These are phyloP conservation scores for Anhinga anhinga DNA, from an alignment of 2,113 vertebrate species.

Conservation along the genomic window DNA sequence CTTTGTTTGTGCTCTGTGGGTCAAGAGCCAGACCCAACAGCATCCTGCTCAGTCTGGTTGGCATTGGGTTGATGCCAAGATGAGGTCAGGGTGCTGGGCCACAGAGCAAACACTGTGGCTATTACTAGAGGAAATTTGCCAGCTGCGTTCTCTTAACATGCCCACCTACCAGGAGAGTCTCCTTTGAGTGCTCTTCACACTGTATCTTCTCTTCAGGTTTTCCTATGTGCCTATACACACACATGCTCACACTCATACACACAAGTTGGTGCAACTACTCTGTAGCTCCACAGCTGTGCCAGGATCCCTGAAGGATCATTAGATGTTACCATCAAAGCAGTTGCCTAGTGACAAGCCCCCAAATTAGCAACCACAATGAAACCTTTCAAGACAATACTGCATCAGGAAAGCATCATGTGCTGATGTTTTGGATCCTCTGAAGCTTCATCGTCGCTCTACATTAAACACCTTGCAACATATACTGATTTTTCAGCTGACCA, in stretches of 20 bases:
- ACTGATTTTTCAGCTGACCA: neutral
- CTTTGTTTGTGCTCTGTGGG: neutral
- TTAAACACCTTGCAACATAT: neutral
- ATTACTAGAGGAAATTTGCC: neutral
- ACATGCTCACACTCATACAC: neutral
- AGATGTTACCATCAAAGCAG: neutral
- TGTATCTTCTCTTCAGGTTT: neutral
- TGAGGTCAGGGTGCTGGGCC: conserved; percentile 18
- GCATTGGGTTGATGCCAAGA: neutral
- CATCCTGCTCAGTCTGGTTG: neutral
- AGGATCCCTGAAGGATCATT: neutral
- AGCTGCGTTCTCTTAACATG: neutral
- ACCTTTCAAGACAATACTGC: neutral
- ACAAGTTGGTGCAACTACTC: neutral
- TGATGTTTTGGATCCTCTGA: neutral
- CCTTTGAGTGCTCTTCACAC: neutral
- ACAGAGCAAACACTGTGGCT: neutral
- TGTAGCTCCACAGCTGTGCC: neutral
- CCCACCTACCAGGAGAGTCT: neutral
- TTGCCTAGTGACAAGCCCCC: neutral
- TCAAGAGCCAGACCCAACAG: neutral
- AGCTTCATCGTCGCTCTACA: neutral
- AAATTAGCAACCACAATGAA: neutral
- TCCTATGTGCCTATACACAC: neutral
- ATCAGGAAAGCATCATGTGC: neutral